Percentiles rank a stretch among this genome's conserved stretches.
Evolutionary conservation across 1,140 invertebrate species (phyloP).

Genomic region (Copidosoma floridanum): DNA sequence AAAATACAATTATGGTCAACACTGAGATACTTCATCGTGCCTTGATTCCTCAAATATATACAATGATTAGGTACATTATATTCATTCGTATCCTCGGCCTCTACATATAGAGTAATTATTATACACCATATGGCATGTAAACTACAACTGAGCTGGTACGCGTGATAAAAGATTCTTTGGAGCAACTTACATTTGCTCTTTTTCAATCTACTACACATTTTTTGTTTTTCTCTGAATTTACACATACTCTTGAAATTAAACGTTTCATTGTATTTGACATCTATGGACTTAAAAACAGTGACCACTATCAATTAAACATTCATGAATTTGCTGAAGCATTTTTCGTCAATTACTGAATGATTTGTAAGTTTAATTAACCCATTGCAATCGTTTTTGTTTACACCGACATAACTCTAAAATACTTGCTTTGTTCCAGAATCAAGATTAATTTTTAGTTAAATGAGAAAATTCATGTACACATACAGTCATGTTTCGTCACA

Average conservation of each 20-base stretch:
- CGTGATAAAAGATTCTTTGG: constrained; percentile 27
- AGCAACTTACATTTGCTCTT: constrained; percentile 25
- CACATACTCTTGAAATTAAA: too few relatives aligned
- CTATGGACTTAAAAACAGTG: too few relatives aligned
- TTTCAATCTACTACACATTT: constrained; percentile 38
- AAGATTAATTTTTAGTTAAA: too few relatives aligned
- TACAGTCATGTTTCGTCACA: constrained; percentile 24
- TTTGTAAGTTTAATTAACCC: too few relatives aligned
- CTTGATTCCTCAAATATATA: constrained; percentile 48
- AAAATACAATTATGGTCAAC: constrained; percentile 54
- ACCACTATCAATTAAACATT: constrained; percentile 37
- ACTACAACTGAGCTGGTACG: constrained; percentile 41
- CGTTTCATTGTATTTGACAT: too few relatives aligned
- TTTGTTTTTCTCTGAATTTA: too few relatives aligned
- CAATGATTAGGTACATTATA: constrained; percentile 37
- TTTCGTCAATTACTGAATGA: too few relatives aligned
- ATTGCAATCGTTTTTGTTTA: too few relatives aligned
- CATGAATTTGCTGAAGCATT: constrained; percentile 31
- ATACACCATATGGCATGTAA: constrained; percentile 34
- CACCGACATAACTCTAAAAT: background rate
- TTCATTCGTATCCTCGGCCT: constrained; percentile 34
- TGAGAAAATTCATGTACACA: constrained; percentile 17
- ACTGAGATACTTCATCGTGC: constrained; percentile 48
- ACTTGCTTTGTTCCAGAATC: too few relatives aligned
- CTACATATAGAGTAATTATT: too few relatives aligned